These are phyloP conservation scores for Protobothrops mucrosquamatus DNA, from an alignment of 2,113 vertebrate genomes.

Conservation along the genomic window DNA sequence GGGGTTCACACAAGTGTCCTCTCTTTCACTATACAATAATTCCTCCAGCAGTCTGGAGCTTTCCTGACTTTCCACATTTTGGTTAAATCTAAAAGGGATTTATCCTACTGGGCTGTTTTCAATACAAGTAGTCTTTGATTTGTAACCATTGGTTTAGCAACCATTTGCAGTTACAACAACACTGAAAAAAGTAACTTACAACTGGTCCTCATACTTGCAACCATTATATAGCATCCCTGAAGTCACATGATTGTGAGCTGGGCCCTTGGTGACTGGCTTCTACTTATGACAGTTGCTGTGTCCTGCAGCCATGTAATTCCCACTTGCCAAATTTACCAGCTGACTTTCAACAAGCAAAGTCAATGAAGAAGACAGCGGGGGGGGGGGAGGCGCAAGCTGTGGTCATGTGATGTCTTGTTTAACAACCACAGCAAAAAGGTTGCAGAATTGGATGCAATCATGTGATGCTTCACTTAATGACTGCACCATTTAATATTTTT, in stretches of 20 bases:
- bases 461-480: not conserved
- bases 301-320: not conserved
- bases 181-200: not conserved
- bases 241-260: not conserved
- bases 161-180: not conserved
- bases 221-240: not conserved
- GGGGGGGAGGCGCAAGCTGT: not conserved
- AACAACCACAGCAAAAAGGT: not conserved
- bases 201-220: not conserved
- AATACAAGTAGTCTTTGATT: not conserved
- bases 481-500: not conserved
- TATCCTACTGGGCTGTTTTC: not conserved
- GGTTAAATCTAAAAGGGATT: not conserved
- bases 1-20: not conserved
- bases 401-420: not conserved
- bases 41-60: not conserved
- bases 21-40: not conserved
- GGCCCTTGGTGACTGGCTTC: not conserved
- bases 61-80: not conserved
- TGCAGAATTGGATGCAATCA: not conserved
- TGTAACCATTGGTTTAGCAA: not conserved
- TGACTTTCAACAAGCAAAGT: not conserved
- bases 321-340: not conserved
- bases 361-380: not conserved
- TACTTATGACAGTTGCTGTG: not conserved